Percentiles rank a stretch among this genome's conserved stretches.
phyloP scores from a whole-genome alignment of 2,113 vertebrate species.

The Pelecanoides urinatrix region DNA sequence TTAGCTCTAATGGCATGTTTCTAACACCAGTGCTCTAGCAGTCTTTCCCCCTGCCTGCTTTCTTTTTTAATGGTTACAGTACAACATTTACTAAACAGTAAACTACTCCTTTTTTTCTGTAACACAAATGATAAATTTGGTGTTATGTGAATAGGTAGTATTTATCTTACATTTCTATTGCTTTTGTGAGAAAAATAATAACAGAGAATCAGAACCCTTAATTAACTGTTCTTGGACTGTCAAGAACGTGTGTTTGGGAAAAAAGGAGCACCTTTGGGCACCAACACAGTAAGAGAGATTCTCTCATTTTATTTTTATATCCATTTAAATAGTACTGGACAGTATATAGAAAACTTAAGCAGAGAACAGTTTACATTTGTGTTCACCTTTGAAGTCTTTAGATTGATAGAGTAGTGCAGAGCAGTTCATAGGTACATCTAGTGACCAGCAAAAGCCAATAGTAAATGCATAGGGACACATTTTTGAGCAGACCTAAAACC shows the following conservation, averaged over 20 bases:
- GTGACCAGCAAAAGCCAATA: background rate
- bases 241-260: background rate
- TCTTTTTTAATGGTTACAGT: background rate
- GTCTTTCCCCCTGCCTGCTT: background rate
- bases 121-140: background rate
- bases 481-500: background rate
- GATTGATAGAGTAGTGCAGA: background rate
- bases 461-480: background rate
- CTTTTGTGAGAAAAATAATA: background rate
- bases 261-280: background rate
- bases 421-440: background rate
- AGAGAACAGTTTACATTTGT: background rate
- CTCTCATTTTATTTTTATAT: background rate
- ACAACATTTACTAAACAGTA: background rate
- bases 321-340: background rate
- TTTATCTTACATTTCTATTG: background rate
- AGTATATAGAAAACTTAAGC: background rate
- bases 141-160: background rate
- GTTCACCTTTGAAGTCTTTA: background rate
- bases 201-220: background rate
- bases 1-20: slow-evolving; percentile 21
- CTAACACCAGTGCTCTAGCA: background rate
- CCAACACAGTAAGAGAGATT: background rate
- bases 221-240: background rate
- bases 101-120: background rate